phyloP scores from a whole-genome alignment of 2,888 invertebrate genomes.

The Stegophylla sp. region DNA sequence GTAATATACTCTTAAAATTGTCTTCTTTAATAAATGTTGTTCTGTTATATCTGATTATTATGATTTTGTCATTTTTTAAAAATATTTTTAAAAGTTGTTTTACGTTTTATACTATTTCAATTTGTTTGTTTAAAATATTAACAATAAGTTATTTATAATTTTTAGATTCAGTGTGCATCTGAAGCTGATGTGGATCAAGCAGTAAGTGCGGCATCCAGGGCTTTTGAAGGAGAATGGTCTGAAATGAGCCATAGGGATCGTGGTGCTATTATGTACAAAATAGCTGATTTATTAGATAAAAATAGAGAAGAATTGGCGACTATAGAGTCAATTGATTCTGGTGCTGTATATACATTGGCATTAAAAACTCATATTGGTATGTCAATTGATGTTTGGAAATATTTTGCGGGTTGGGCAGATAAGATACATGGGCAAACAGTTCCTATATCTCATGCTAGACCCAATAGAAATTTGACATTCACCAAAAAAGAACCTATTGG shows the following conservation, averaged over 20 bases:
- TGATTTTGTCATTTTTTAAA: conserved; percentile 18
- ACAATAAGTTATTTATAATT: conserved; percentile 61
- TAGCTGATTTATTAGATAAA: conserved; percentile 94
- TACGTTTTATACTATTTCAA: background rate
- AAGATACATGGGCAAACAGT: conserved; percentile 92
- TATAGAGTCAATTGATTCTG: conserved; percentile 90
- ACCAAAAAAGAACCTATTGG: conserved; percentile 91
- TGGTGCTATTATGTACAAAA: conserved; percentile 80
- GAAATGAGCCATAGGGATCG: conserved; percentile 91
- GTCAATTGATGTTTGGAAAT: conserved; percentile 96
- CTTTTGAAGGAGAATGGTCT: conserved; percentile 93
- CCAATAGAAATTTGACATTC: conserved; percentile 85
- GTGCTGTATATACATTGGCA: conserved; percentile 95
- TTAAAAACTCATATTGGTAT: conserved; percentile 96
- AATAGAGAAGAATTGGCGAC: conserved; percentile 95
- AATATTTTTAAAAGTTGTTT: too few relatives aligned
- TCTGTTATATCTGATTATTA: too few relatives aligned
- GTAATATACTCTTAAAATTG: conserved; percentile 64
- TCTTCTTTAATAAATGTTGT: background rate
- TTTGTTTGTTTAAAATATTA: background rate
- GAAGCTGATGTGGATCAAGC: conserved; percentile 84
- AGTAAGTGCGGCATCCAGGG: conserved; percentile 84
- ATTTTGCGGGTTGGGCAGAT: conserved; percentile 97
- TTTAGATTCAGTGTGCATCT: conserved; percentile 73
- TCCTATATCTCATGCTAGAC: conserved; percentile 89